A percentile compares a stretch with the other conserved stretches of the same genome.
Conservation (phyloP, 2,797 vertebrate species). For the Pygocentrus nattereri region DNA sequence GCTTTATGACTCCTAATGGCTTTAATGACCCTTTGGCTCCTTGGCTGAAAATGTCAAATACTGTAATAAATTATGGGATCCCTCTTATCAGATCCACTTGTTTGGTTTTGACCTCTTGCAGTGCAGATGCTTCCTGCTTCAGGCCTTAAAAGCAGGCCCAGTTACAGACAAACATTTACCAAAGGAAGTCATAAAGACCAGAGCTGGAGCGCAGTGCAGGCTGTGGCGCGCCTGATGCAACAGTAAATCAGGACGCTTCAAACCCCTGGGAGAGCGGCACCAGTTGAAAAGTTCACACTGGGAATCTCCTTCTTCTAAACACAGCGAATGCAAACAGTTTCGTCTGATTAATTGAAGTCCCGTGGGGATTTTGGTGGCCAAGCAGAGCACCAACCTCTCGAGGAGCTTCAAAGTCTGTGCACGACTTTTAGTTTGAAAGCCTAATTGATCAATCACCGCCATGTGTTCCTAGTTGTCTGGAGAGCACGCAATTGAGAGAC, state of each 20-base stretch:
- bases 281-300: slow-evolving; percentile 57
- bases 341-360: slow-evolving; percentile 59
- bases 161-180: slow-evolving; percentile 60
- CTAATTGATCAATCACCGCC: slow-evolving; percentile 55
- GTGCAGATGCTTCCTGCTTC: slow-evolving; percentile 55
- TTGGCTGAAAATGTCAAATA: slow-evolving; percentile 44
- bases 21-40: slow-evolving; percentile 42
- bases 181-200: slow-evolving; percentile 59
- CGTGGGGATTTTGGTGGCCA: slow-evolving; percentile 45
- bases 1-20: slow-evolving; percentile 46
- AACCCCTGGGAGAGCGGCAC: slow-evolving; percentile 42
- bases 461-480: slow-evolving; percentile 48
- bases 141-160: slow-evolving; percentile 52
- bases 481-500: slow-evolving; percentile 21
- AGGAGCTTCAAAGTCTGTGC: slow-evolving; percentile 51
- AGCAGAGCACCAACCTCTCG: slow-evolving; percentile 28
- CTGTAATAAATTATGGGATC: slow-evolving; percentile 47
- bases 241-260: slow-evolving; percentile 61
- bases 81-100: slow-evolving; percentile 53
- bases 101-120: slow-evolving; percentile 58
- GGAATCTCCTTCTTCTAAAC: slow-evolving; percentile 59
- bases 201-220: slow-evolving; percentile 47
- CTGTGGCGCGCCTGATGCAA: slow-evolving; percentile 37
- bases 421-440: slow-evolving; percentile 48
- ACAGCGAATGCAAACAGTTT: slow-evolving; percentile 49